These are phyloP conservation scores for Tachina lurida DNA, from an alignment of 2,888 invertebrate species.

Conservation along the genomic window DNA sequence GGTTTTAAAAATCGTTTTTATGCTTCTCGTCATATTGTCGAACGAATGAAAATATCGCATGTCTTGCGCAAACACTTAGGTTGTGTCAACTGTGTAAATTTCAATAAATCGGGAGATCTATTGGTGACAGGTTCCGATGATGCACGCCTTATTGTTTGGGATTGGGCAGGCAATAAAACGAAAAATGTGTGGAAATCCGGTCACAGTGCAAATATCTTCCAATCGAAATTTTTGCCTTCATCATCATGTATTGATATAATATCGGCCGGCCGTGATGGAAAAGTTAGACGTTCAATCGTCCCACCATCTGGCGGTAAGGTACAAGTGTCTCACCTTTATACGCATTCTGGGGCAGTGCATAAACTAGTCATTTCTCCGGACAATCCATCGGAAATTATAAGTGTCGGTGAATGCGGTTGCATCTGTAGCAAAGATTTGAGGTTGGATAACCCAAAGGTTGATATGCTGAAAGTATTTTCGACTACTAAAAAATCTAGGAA, in stretches of 20 bases:
- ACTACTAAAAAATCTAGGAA: slow-evolving; percentile 78
- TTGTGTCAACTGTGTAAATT: slow-evolving; percentile 96
- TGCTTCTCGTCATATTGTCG: slow-evolving; percentile 91
- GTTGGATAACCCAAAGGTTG: slow-evolving; percentile 81
- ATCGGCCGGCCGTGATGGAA: slow-evolving; percentile 94
- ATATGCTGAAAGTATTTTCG: slow-evolving; percentile 85
- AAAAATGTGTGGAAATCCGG: slow-evolving; percentile 89
- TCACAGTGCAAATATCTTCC: slow-evolving; percentile 94
- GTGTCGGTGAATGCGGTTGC: slow-evolving; percentile 94
- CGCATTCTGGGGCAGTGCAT: slow-evolving; percentile 91
- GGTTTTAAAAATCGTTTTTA: slow-evolving; percentile 89
- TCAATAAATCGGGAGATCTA: slow-evolving; percentile 88
- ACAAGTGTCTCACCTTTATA: slow-evolving; percentile 84
- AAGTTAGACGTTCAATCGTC: slow-evolving; percentile 87
- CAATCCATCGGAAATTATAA: slow-evolving; percentile 90
- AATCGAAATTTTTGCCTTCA: slow-evolving; percentile 92
- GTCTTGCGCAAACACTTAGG: slow-evolving; percentile 91
- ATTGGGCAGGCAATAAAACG: slow-evolving; percentile 90
- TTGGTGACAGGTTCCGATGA: slow-evolving; percentile 97
- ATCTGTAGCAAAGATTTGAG: slow-evolving; percentile 93
- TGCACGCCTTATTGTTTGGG: slow-evolving; percentile 93
- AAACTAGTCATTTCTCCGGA: slow-evolving; percentile 91
- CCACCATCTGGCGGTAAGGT: slow-evolving; percentile 84
- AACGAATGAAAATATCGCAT: slow-evolving; percentile 90
- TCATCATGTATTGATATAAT: slow-evolving; percentile 90